Conservation (phyloP, 92 coral and sea anemone genomes). For the Virgularia gustaviana region DNA sequence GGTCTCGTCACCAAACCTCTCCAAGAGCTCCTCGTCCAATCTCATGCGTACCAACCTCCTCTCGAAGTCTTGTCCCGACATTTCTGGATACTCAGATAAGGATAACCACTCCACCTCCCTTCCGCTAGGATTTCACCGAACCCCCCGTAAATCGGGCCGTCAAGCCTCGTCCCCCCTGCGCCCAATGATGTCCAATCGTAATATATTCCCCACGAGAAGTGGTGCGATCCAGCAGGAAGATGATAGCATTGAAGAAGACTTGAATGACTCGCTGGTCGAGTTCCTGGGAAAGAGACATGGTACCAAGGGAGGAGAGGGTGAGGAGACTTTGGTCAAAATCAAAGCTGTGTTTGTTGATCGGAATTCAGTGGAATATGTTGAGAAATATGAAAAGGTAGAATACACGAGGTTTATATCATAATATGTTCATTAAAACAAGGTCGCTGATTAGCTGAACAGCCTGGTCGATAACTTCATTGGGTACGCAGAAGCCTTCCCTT, state of each 20-base stretch:
- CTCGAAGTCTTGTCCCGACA: constrained; percentile 90
- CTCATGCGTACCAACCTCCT: constrained; percentile 37
- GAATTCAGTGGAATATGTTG: constrained; percentile 63
- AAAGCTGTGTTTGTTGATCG: constrained; percentile 65
- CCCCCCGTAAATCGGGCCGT: constrained; percentile 58
- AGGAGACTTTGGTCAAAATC: constrained; percentile 63
- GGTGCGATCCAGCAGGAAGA: constrained; percentile 48
- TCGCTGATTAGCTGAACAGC: too few relatives aligned
- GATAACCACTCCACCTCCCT: constrained; percentile 75
- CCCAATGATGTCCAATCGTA: constrained; percentile 71
- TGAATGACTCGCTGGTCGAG: constrained; percentile 15
- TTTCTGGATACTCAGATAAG: constrained; percentile 69
- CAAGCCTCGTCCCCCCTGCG: constrained; percentile 79
- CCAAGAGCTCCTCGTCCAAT: constrained; percentile 40
- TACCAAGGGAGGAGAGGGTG: constrained; percentile 40
- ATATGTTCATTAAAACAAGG: neutral
- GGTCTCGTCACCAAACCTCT: constrained; percentile 76
- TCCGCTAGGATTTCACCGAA: constrained; percentile 62
- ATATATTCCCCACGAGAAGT: constrained; percentile 57
- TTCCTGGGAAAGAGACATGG: constrained; percentile 24
- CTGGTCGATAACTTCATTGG: too few relatives aligned
- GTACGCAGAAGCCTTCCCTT: too few relatives aligned
- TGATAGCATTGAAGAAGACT: constrained; percentile 28
- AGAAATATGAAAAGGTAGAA: constrained; percentile 73
- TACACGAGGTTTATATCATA: too few relatives aligned